Evolutionary conservation across 2,113 vertebrate genomes (phyloP), one percentile per base, ranked within the genome.

Genomic region (Hemibagrus wyckioides): DNA sequence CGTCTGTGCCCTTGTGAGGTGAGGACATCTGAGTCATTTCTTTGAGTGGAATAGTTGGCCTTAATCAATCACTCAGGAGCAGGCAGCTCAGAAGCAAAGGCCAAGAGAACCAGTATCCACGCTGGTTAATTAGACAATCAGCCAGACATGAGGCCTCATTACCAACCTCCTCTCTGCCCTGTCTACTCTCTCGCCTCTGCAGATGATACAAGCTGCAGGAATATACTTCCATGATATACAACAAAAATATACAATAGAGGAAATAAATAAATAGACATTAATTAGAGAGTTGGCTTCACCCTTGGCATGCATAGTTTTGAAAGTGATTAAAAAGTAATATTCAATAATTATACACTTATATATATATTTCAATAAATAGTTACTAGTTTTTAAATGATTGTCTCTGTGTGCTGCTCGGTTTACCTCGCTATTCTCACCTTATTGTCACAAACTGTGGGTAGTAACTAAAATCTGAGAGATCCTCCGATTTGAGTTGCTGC

Each of bases 61-160:
- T 82, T 87, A 89, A 90, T 90, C 88, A 89, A 85, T 91, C 89
- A 89, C 76, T 88, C 86, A 77, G 61, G 1, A 21, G 50, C 80
- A 63, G 80, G 50, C 67, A 71, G 57, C 87, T 80, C 75, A 56
- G 17, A 41, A 86, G 56, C 73, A 17, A 87, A 61, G 71, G 69
- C 41, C 86, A 87, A 39, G 77, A 77, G 86, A 87, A 61, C 71
- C 86, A 77, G 69, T 39, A 80, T 76, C 75, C 79, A 86, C 77
- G 75, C 77, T 88, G 65, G 69, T 69, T 87, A 88, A 86, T 87
- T 89, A 79, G 79, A 89, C 85, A 84, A 88, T 88, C 50, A 84
- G 61, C 76, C 73, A 73, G 87, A 89, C 59, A 84, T 39, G 50
- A 85, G 77, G 83, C 76, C 75, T 88, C 80, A 82, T 89, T 90